phyloP scores from a whole-genome alignment of 2,888 invertebrate species.

The Chymomyza caudatula region DNA sequence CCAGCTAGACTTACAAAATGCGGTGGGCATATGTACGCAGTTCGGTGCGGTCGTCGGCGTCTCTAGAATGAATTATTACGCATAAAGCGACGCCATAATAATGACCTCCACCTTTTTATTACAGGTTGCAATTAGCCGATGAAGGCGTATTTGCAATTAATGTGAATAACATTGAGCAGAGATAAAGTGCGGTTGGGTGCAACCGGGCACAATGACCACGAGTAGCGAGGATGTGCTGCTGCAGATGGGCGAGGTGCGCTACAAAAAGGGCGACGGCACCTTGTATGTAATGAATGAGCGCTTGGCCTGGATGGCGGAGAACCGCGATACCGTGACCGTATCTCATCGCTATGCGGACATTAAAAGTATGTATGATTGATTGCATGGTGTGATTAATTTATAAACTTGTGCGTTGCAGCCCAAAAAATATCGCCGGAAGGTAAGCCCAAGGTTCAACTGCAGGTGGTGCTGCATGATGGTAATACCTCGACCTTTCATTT shows the following conservation, averaged over 20 bases:
- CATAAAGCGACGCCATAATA: background rate
- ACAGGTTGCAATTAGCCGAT: constrained; percentile 1
- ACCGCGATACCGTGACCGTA: constrained; percentile 93
- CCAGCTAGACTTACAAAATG: background rate
- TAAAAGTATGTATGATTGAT: constrained; percentile 84
- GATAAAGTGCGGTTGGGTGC: constrained; percentile 24
- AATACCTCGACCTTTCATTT: constrained; percentile 98
- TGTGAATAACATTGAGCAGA: background rate
- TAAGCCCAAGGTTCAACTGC: constrained; percentile 98
- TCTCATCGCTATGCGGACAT: constrained; percentile 97
- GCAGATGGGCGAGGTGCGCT: constrained; percentile 94
- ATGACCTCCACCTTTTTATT: background rate
- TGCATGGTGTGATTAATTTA: background rate
- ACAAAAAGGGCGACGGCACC: constrained; percentile 97
- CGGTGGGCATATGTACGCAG: background rate
- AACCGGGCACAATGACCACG: constrained; percentile 83
- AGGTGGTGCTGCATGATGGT: constrained; percentile 96
- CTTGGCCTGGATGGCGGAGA: constrained; percentile 97
- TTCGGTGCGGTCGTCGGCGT: background rate
- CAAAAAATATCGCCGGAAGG: constrained; percentile 98
- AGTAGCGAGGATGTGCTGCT: constrained; percentile 96
- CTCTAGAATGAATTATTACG: background rate
- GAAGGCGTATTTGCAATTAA: background rate
- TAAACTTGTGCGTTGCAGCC: constrained; percentile 80
- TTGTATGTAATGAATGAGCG: constrained; percentile 96